Percentiles rank a stretch among this genome's conserved stretches.
These are phyloP conservation scores for Etheostoma nigrum DNA, from an alignment of 2,797 vertebrate genomes.

Conservation along the genomic window DNA sequence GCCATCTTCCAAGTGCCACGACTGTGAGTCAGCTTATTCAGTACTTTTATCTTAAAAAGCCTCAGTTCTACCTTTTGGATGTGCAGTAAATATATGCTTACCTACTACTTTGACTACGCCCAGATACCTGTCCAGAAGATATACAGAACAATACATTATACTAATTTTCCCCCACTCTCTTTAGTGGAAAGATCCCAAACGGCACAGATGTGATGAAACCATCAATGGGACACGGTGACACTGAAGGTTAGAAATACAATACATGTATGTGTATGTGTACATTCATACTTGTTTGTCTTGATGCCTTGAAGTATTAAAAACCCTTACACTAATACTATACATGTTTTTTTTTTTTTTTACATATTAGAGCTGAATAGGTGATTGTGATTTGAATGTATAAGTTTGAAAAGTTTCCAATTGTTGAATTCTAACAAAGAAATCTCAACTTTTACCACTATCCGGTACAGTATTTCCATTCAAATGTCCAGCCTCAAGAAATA, in stretches of 20 bases:
- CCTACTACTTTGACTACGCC: no score
- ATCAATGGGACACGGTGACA: constrained; percentile 84
- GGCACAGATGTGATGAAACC: constrained; percentile 87
- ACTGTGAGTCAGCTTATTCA: constrained; percentile 88
- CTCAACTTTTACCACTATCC: no score
- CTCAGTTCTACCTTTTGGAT: background rate
- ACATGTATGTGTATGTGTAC: background rate
- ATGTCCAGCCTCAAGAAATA: background rate
- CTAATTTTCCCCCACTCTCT: constrained; percentile 25
- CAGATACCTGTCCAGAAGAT: background rate
- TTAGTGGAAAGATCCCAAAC: constrained; percentile 95
- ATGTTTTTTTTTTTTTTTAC: background rate
- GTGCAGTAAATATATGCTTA: background rate
- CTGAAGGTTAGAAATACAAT: constrained; percentile 86
- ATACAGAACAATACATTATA: background rate
- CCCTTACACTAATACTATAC: background rate
- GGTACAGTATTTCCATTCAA: background rate
- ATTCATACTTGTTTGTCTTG: background rate
- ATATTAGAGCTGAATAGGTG: background rate
- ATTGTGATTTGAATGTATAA: no score
- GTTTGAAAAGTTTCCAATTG: background rate
- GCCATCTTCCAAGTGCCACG: constrained; percentile 95
- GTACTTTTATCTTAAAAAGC: background rate
- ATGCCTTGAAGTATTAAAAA: background rate
- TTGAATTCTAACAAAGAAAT: background rate